These are phyloP conservation scores for Myotis davidii DNA, from an alignment of 2,113 vertebrate genomes.

Conservation along the genomic window DNA sequence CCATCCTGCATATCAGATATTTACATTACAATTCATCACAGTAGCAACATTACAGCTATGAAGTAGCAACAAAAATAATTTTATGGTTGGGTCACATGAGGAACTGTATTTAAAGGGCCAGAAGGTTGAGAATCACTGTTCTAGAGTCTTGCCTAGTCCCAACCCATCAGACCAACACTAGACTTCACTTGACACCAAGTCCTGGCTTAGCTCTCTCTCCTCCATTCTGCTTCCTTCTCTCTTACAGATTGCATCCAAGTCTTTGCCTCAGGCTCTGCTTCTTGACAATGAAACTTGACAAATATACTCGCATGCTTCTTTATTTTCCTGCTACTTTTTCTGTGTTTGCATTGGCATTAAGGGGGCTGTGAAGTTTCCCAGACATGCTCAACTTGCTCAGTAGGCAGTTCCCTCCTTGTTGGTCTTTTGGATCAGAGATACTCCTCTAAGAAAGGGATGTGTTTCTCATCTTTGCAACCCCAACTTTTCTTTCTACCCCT, in stretches of 20 bases:
- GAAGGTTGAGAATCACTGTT: neutral
- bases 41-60: too few relatives aligned
- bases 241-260: neutral
- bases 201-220: neutral
- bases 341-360: neutral
- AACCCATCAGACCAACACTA: neutral
- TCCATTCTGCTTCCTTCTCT: neutral
- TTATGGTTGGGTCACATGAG: too few relatives aligned
- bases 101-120: too few relatives aligned
- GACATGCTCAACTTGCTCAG: neutral
- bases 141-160: neutral
- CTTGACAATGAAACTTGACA: neutral
- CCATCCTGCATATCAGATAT: too few relatives aligned
- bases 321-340: neutral
- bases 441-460: neutral
- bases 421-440: neutral
- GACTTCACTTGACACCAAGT: rapidly evolving
- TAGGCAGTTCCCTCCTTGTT: neutral
- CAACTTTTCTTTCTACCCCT: neutral
- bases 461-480: neutral
- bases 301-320: neutral
- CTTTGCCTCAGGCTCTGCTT: neutral
- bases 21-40: too few relatives aligned
- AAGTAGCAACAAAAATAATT: too few relatives aligned
- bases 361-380: neutral